phyloP scores from a whole-genome alignment of 1,140 invertebrate genomes.

The Zaprionus nigranus region DNA sequence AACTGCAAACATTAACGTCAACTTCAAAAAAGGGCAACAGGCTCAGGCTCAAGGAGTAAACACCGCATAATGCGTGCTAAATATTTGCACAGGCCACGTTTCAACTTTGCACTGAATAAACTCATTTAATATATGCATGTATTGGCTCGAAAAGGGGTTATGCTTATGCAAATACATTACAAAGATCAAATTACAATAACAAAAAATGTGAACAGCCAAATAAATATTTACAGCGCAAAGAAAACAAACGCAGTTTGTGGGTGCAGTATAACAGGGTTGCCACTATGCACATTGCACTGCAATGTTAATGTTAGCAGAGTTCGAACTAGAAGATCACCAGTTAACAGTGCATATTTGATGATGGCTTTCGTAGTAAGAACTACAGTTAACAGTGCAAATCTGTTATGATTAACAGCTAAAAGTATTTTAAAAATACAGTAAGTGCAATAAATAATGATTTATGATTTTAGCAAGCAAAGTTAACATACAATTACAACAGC shows the following conservation, averaged over 20 bases:
- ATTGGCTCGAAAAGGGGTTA: conserved; percentile 29
- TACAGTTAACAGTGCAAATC: too few relatives aligned
- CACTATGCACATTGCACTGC: neutral
- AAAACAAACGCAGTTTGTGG: neutral
- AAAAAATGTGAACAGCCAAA: conserved; percentile 56
- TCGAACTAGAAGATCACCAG: neutral
- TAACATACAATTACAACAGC: neutral
- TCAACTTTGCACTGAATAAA: conserved; percentile 63
- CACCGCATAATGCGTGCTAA: conserved; percentile 50
- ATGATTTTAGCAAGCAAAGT: neutral
- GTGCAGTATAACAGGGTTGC: neutral
- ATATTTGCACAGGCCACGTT: conserved; percentile 64
- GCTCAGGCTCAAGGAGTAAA: conserved; percentile 41
- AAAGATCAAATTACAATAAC: conserved; percentile 55
- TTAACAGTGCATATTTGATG: neutral
- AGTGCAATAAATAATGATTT: conserved; percentile 1
- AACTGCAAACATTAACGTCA: conserved; percentile 9
- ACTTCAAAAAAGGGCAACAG: conserved; percentile 43
- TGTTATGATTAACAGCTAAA: neutral
- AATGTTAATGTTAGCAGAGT: neutral
- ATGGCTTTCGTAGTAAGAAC: neutral
- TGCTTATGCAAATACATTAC: conserved; percentile 39
- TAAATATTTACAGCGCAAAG: conserved; percentile 49
- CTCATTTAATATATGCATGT: conserved; percentile 50
- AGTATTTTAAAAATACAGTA: neutral